Conservation (phyloP, 2,888 invertebrate species). For the Tiliacea citrago region DNA sequence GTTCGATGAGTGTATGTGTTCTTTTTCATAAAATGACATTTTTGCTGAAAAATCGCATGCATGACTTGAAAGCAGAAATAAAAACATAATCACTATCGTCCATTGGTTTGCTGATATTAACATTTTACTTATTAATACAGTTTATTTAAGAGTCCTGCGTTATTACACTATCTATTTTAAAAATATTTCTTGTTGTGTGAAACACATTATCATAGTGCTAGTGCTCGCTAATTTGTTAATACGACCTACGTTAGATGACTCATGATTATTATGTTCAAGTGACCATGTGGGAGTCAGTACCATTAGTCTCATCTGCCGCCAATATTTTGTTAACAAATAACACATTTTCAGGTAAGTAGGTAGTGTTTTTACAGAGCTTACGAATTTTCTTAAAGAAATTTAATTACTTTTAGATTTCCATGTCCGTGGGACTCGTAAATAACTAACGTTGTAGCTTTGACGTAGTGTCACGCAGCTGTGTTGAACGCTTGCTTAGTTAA, state of each 20-base stretch:
- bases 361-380: neutral
- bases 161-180: constrained; percentile 4
- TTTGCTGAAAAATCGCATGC: constrained; percentile 58
- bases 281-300: neutral
- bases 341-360: neutral
- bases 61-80: constrained; percentile 44
- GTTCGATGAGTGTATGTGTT: constrained; percentile 85
- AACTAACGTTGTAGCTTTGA: constrained; percentile 33
- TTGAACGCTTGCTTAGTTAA: constrained; percentile 73
- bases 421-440: constrained; percentile 48
- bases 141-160: constrained; percentile 50
- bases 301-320: constrained; percentile 3
- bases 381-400: neutral
- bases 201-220: neutral
- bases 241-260: neutral
- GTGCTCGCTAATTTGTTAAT: neutral
- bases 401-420: neutral
- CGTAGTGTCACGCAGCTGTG: constrained; percentile 54
- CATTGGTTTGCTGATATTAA: constrained; percentile 46
- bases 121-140: constrained; percentile 28
- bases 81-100: constrained; percentile 17
- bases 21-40: constrained; percentile 67
- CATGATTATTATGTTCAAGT: neutral
- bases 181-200: neutral
- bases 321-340: neutral